Evolutionary conservation across 2,888 invertebrate genomes (phyloP).

Genomic region (Dasypolia templi): DNA sequence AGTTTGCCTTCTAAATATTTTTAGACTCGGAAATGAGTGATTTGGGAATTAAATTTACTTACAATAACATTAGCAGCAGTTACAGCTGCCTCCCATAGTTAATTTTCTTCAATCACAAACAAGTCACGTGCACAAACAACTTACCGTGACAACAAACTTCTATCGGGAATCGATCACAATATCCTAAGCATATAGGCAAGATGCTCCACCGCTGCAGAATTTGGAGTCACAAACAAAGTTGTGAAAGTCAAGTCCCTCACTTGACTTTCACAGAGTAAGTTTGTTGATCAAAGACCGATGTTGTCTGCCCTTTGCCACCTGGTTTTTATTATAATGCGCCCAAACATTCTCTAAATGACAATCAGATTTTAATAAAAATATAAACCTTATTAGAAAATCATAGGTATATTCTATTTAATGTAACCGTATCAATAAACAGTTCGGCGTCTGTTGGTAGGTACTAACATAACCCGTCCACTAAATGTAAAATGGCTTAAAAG

Average conservation of each 20-base stretch:
- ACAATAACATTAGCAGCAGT: not conserved
- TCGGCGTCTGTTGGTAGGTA: not conserved
- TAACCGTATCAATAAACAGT: not conserved
- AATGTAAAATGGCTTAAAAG: not conserved
- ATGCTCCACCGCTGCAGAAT: slow-evolving; percentile 49
- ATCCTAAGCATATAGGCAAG: slow-evolving; percentile 45
- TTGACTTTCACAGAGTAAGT: too few relatives aligned
- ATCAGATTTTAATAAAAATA: not conserved
- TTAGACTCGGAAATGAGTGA: not conserved
- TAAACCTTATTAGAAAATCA: not conserved
- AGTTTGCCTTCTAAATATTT: slow-evolving; percentile 48
- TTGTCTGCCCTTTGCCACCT: slow-evolving; percentile 20
- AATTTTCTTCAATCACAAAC: slow-evolving; percentile 30
- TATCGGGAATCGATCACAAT: slow-evolving; percentile 34
- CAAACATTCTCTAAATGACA: not conserved
- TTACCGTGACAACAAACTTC: slow-evolving; percentile 50
- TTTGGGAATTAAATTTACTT: slow-evolving; percentile 1
- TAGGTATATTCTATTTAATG: not conserved
- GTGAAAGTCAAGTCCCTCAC: slow-evolving; percentile 46
- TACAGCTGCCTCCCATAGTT: not conserved
- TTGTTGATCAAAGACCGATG: slow-evolving; percentile 44
- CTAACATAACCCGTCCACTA: not conserved
- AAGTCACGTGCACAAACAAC: slow-evolving; percentile 54
- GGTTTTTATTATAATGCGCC: slow-evolving; percentile 16
- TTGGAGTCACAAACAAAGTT: slow-evolving; percentile 57